These are phyloP conservation scores for Enteromius fasciolatus DNA, from an alignment of 2,797 vertebrate species.

Conservation along the genomic window DNA sequence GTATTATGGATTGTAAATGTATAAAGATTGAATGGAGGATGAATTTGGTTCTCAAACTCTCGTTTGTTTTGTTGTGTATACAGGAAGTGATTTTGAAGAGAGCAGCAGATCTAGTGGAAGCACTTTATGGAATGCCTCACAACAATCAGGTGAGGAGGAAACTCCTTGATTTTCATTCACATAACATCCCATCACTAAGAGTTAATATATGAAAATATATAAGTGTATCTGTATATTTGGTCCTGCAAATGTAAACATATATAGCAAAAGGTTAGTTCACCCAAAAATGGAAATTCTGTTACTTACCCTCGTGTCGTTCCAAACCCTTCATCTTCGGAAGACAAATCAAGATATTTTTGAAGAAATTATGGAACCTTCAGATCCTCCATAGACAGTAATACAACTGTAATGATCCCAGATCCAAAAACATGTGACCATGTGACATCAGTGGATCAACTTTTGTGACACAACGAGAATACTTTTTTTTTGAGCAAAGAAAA, in stretches of 20 bases:
- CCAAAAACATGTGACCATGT: too few species aligned
- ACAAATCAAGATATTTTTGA: too few species aligned
- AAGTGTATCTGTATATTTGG: background rate
- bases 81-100: slow-evolving; percentile 98
- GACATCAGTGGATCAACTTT: too few species aligned
- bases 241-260: background rate
- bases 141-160: slow-evolving; percentile 86
- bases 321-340: too few species aligned
- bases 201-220: background rate
- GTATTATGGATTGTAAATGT: slow-evolving; percentile 23
- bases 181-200: background rate
- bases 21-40: slow-evolving; percentile 23
- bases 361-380: too few species aligned
- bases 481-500: too few species aligned
- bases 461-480: too few species aligned
- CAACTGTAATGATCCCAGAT: too few species aligned
- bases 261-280: background rate
- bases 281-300: too few species aligned
- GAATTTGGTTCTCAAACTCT: slow-evolving; percentile 15
- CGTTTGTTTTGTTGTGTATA: slow-evolving; percentile 61
- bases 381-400: too few species aligned
- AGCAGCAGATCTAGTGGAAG: slow-evolving; percentile 96
- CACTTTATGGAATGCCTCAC: slow-evolving; percentile 95
- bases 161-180: background rate
- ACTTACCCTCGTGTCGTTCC: too few species aligned